phyloP scores from a whole-genome alignment of 1,140 invertebrate species.

The Hirudo medicinalis region DNA sequence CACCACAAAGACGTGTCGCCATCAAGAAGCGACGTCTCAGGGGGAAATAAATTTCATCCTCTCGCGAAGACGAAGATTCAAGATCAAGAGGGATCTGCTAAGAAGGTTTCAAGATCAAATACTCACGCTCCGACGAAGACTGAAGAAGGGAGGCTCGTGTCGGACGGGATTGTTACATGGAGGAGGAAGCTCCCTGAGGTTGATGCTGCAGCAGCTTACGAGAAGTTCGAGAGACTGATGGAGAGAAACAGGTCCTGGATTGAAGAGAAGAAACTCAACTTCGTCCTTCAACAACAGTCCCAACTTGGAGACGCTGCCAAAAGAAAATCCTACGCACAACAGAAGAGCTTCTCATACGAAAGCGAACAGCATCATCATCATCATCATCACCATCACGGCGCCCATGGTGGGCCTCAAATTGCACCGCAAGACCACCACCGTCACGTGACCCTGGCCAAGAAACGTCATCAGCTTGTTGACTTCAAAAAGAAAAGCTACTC shows the following conservation, averaged over 20 bases:
- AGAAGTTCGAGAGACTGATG: constrained; percentile 6
- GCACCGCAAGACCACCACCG: neutral
- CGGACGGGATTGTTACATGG: constrained; percentile 16
- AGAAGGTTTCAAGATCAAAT: too few species aligned
- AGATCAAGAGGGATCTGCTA: too few species aligned
- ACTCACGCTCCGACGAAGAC: neutral
- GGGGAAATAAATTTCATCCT: too few species aligned
- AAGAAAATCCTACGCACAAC: constrained; percentile 1
- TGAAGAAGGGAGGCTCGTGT: constrained; percentile 7
- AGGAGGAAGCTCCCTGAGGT: constrained; percentile 11
- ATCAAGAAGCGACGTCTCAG: too few species aligned
- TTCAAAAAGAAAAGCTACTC: constrained; percentile 4
- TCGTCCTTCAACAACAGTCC: neutral
- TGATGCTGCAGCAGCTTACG: neutral
- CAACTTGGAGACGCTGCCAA: neutral
- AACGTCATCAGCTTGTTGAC: neutral
- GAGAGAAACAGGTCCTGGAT: neutral
- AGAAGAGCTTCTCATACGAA: constrained; percentile 21
- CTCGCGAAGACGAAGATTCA: too few species aligned
- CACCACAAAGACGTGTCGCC: too few species aligned
- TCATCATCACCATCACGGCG: too few species aligned
- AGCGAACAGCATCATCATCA: neutral
- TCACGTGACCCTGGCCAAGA: neutral
- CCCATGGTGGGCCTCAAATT: neutral
- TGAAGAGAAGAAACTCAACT: constrained; percentile 1